Evolutionary conservation across 2,797 vertebrate species (phyloP).

Genomic region (Tokudaia muenninki): DNA sequence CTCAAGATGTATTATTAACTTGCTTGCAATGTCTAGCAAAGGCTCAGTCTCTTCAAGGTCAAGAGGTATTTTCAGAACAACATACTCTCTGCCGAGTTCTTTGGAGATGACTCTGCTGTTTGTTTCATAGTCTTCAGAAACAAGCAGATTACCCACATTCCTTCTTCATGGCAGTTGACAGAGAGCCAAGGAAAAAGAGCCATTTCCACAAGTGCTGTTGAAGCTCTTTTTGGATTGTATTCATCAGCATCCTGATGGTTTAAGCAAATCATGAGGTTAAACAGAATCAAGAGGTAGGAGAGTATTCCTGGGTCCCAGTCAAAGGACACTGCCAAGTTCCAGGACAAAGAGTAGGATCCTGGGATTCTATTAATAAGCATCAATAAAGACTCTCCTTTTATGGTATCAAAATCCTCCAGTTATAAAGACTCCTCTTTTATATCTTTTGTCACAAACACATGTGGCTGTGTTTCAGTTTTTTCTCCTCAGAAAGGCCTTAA

Average conservation of each 20-base stretch:
- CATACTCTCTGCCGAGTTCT: neutral
- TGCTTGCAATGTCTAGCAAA: neutral
- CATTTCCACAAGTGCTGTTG: neutral
- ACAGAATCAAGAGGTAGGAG: neutral
- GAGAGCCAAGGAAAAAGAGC: neutral
- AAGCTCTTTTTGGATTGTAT: neutral
- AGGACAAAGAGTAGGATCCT: too few relatives aligned
- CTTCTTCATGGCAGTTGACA: neutral
- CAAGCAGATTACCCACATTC: neutral
- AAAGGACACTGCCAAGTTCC: neutral
- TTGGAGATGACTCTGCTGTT: too few relatives aligned
- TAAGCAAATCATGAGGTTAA: neutral
- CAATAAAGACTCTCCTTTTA: neutral
- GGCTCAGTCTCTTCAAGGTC: neutral
- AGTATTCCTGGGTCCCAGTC: neutral
- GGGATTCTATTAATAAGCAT: neutral
- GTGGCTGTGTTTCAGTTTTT: neutral
- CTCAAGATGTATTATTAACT: neutral
- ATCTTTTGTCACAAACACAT: neutral
- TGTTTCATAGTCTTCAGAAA: neutral
- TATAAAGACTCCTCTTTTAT: neutral
- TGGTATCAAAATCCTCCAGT: neutral
- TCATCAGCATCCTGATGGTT: neutral
- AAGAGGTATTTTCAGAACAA: neutral
- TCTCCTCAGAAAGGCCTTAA: neutral